A percentile compares a stretch with the other conserved stretches of the same genome.
These are phyloP conservation scores for Chloroclystis v-ata DNA, from an alignment of 2,888 invertebrate genomes.

Conservation along the genomic window DNA sequence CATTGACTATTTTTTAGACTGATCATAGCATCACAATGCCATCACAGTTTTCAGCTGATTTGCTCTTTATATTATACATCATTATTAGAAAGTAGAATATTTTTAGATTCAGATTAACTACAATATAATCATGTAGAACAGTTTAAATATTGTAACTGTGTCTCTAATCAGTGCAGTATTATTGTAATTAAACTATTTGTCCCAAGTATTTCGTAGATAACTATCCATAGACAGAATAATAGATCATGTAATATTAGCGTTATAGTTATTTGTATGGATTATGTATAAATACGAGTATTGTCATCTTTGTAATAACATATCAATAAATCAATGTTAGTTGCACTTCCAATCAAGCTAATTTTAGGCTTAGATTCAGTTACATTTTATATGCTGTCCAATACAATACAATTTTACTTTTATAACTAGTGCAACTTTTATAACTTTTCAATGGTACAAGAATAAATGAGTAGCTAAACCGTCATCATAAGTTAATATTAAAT, in stretches of 20 bases:
- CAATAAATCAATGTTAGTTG: conserved; percentile 28
- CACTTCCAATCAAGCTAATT: conserved; percentile 16
- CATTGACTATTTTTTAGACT: conserved; percentile 49
- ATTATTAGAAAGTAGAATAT: conserved; percentile 36
- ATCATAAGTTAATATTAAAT: conserved; percentile 15
- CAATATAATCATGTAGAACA: conserved; percentile 30
- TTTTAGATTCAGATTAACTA: conserved; percentile 43
- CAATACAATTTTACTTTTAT: conserved; percentile 23
- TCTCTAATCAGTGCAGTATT: conserved; percentile 62
- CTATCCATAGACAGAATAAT: conserved; percentile 49
- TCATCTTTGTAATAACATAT: conserved; percentile 26
- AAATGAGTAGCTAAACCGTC: conserved; percentile 17
- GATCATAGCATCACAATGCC: conserved; percentile 61
- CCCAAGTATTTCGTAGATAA: conserved; percentile 54
- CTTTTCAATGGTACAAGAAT: conserved; percentile 18
- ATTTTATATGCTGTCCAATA: conserved; percentile 26
- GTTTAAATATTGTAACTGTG: conserved; percentile 47
- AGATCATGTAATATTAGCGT: conserved; percentile 44
- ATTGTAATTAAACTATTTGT: conserved; percentile 45
- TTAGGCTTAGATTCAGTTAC: conserved; percentile 3
- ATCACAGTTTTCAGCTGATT: conserved; percentile 55
- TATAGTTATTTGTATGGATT: conserved; percentile 46
- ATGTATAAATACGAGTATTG: conserved; percentile 14
- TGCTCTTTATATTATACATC: conserved; percentile 35
- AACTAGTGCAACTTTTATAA: conserved; percentile 26